Evolutionary conservation across 1,140 invertebrate species (phyloP).

Genomic region (Drosophila subpulchrella): DNA sequence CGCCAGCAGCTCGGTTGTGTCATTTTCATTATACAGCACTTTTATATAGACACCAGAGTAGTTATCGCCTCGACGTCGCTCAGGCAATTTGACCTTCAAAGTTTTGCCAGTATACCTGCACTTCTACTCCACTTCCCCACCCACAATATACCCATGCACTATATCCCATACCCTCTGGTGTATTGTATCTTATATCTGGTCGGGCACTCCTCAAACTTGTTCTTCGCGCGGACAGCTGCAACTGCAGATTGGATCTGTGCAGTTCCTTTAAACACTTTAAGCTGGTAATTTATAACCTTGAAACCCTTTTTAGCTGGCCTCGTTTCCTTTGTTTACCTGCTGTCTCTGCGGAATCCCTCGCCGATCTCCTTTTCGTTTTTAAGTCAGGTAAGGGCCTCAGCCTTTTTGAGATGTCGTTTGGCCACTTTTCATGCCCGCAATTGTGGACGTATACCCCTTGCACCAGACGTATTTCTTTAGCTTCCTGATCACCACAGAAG

Average conservation of each 20-base stretch:
- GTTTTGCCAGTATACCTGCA: slow-evolving; percentile 29
- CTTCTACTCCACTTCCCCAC: slow-evolving; percentile 4
- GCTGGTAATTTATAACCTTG: slow-evolving; percentile 73
- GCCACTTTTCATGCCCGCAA: slow-evolving; percentile 23
- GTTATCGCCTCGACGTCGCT: slow-evolving; percentile 18
- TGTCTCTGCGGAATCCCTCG: slow-evolving; percentile 3
- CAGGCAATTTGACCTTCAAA: slow-evolving; percentile 59
- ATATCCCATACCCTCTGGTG: slow-evolving; percentile 2
- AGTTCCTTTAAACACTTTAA: slow-evolving; percentile 58
- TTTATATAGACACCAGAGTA: slow-evolving; percentile 23
- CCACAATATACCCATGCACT: no score
- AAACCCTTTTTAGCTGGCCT: slow-evolving; percentile 71
- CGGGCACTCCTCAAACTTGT: slow-evolving; percentile 47
- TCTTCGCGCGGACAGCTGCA: slow-evolving; percentile 36
- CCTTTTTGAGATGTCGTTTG: slow-evolving; percentile 55
- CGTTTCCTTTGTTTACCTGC: slow-evolving; percentile 42
- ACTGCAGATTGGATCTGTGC: slow-evolving; percentile 13
- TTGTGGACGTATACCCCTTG: neutral
- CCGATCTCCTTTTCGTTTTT: slow-evolving; percentile 12
- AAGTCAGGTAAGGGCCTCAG: slow-evolving; percentile 16
- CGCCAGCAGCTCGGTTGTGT: slow-evolving; percentile 4
- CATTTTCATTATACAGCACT: slow-evolving; percentile 43
- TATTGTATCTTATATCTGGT: slow-evolving; percentile 25
- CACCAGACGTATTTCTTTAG: neutral
- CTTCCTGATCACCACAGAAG: neutral